Base-by-base conservation (phyloP, 2,888 invertebrate species). In the Anoplius nigerrimus region DNA sequence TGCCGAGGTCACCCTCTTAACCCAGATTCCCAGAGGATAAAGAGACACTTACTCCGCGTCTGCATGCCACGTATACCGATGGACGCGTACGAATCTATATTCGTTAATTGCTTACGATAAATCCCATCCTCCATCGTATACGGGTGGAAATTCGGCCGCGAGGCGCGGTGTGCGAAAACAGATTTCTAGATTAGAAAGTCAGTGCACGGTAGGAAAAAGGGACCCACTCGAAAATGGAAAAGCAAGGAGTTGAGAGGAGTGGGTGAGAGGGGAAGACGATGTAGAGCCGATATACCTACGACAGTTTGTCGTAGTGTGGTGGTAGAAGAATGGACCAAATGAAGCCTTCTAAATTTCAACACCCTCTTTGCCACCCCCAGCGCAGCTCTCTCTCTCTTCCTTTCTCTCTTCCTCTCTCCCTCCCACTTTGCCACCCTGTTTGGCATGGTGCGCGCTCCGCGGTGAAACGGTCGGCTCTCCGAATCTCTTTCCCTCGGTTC, bases 261-360 rank as follows among this genome's bases (percentile, higher is more conserved):
- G 42, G 16, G 18, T 5, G 48, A 16, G 48, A 27, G 27, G 16
- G 42, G 21, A 18, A 45, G 15, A 22, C 8, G n/a, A n/a, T 27
- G 8, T n/a, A 48, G 22, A 21, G 79, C 71, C 72, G 63, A 71
- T 74, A 76, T 72, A 48, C 48, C 82, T 76, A 71, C 72, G 73
- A 66, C 77, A 72, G 72, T 76, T 64, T 66, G 72, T 67, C 70
- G 68, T 68, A 64, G 54, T 66, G 70, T 63, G 70, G 70, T 69
- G 69, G 71, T 59, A 75, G 81, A 87, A 87, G 87, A 87, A 87
- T 87, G 79, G 84, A 77, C 76, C 82, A 86, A 87, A 86, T 87
- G 87, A 87, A 87, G 87, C 84, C 83, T 86, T 82, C 84, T 84
- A 85, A 86, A 86, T 86, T 86, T 82, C 84, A 83, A 85, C 84